Base-by-base conservation (phyloP, 1,140 invertebrate genomes). In the Lamellibrachia luymesi region DNA sequence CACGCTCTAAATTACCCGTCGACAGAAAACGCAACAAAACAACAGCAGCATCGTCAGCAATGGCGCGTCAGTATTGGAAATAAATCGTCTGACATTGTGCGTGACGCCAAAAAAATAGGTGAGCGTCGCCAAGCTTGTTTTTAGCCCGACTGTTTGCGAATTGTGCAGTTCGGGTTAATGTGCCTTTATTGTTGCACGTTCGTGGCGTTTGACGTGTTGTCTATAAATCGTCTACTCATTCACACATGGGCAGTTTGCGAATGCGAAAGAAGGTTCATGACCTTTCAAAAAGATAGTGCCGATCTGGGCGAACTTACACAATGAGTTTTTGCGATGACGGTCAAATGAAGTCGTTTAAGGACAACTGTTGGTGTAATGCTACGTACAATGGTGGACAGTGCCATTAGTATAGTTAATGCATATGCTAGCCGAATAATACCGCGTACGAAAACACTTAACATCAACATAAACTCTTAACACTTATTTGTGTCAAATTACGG, bases 161-260 rank as follows among this genome's bases (percentile, higher is more conserved):
- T 80, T 80, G 64, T 80, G 64, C 64, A 8, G 4, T 80, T 80
- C 64, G 4, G 8, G 13, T 8, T 80, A 80, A 80, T 80, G 64
- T 80, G 64, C 64, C 64, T 80, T 80, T 80, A 80, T 80, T 80
- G 64, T 80, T 80, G 64, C 64, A 80, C 64, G 64, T 80, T 80
- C 25, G 25, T 22, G 64, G 64, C 64, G 13, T 80, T 80, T 80
- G 64, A 22, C 64, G 64, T 80, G 1, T 80, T 80, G 13, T 80
- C 13, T 80, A 80, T 80, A 80, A 80, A 80, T 80, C 64, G 7
- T 80, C 64, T 80, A 80, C 64, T 4, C 64, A 80, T 17, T 80
- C 25, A 80, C 25, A 22, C 64, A 80, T 80, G 64, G 64, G 13
- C 64, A 80, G 64, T 80, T 80, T 80, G 64, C 4, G 25, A 80